Percentiles rank a stretch among this genome's conserved stretches.
Evolutionary conservation across 2,888 invertebrate genomes (phyloP).

Genomic region (Sphinx pinastri): DNA sequence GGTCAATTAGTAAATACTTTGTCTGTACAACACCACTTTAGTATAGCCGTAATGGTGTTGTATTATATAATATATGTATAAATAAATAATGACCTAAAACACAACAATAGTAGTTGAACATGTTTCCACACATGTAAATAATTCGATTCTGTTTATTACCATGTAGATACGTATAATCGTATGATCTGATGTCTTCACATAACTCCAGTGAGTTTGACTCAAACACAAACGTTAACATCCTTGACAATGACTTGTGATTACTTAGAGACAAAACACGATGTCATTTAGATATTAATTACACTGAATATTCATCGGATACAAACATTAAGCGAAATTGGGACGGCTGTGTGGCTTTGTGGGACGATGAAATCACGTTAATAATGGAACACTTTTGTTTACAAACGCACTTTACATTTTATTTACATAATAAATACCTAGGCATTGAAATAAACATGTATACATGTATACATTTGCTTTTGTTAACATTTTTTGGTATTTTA

Average conservation of each 20-base stretch:
- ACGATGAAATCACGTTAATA: slow-evolving; percentile 7
- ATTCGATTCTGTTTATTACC: no score
- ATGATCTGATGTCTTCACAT: background rate
- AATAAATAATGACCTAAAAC: no score
- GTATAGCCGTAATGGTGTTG: no score
- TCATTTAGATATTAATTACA: slow-evolving; percentile 35
- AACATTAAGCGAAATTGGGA: slow-evolving; percentile 32
- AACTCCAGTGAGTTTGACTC: background rate
- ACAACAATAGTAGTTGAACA: no score
- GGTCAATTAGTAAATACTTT: no score
- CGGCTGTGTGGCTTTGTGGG: slow-evolving; percentile 14
- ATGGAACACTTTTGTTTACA: slow-evolving; percentile 8
- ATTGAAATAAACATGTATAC: slow-evolving; percentile 3
- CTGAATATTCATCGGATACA: slow-evolving; percentile 39
- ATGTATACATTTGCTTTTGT: background rate
- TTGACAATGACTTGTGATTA: slow-evolving; percentile 3
- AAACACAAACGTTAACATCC: background rate
- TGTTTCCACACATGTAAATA: no score
- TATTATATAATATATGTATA: no score
- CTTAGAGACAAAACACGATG: slow-evolving; percentile 30
- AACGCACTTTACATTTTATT: slow-evolving; percentile 15
- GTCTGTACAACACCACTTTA: no score
- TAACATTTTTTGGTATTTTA: background rate
- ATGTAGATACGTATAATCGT: no score
- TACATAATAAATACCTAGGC: background rate